These are phyloP conservation scores for Hirtodrosophila trivittata DNA, from an alignment of 2,888 invertebrate genomes.

Conservation along the genomic window DNA sequence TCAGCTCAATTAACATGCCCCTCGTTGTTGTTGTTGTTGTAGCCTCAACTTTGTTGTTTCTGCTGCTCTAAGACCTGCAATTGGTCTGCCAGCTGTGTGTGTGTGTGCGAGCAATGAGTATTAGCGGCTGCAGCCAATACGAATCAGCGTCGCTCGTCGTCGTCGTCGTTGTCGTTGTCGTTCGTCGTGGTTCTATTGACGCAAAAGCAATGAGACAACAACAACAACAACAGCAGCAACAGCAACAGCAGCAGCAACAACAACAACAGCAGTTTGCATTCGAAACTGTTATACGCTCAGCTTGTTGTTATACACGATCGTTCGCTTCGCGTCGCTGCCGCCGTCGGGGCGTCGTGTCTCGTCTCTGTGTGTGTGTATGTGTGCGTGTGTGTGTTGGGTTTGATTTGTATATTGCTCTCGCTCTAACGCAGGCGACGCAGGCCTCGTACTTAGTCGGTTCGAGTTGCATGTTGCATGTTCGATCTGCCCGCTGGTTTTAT, in stretches of 20 bases:
- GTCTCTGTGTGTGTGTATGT: conserved; percentile 6
- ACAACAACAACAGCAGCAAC: conserved; percentile 28
- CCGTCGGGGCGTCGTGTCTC: conserved; percentile 3
- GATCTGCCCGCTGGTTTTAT: conserved; percentile 44
- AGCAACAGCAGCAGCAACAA: conserved; percentile 13
- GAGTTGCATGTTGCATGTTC: conserved; percentile 66
- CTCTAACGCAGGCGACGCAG: conserved; percentile 38
- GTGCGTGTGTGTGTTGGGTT: conserved; percentile 25
- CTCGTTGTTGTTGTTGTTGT: conserved; percentile 28
- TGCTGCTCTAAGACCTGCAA: conserved; percentile 71
- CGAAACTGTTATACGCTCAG: conserved; percentile 65
- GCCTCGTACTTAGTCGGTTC: too few relatives aligned
- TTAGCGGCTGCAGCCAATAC: conserved; percentile 77
- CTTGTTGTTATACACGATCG: conserved; percentile 67
- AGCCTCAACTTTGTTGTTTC: conserved; percentile 30
- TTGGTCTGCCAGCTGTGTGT: conserved; percentile 74
- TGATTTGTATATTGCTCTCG: conserved; percentile 68
- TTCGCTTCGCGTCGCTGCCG: conserved; percentile 25
- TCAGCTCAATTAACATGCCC: conserved; percentile 59
- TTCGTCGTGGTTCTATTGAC: conserved; percentile 70
- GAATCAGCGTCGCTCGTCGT: conserved; percentile 58
- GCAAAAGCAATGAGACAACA: conserved; percentile 68
- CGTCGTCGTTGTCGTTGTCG: conserved; percentile 30
- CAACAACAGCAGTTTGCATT: conserved; percentile 56
- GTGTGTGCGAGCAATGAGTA: conserved; percentile 73